Conservation (phyloP, 1,140 invertebrate species). For the Drosophila nigromelanica region DNA sequence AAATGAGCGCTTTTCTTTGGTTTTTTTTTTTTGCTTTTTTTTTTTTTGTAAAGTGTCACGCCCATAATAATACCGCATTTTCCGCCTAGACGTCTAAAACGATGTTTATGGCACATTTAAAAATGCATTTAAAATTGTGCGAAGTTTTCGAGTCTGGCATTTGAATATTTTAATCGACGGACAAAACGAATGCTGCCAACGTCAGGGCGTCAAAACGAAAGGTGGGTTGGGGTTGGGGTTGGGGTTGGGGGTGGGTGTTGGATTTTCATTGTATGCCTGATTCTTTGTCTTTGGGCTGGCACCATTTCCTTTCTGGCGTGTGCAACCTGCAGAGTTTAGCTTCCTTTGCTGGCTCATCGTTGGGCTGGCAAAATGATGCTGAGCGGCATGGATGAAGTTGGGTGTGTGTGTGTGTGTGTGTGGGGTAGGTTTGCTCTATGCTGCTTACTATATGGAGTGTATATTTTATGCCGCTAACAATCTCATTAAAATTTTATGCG, state of each 20-base stretch:
- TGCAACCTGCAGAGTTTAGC: constrained; percentile 43
- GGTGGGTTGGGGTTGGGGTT: neutral
- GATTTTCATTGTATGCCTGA: constrained; percentile 33
- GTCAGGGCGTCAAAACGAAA: neutral
- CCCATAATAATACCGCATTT: constrained; percentile 10
- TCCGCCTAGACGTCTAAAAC: constrained; percentile 17
- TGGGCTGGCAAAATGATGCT: neutral
- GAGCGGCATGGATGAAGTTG: neutral
- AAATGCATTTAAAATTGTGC: constrained; percentile 71
- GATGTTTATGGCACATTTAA: constrained; percentile 70
- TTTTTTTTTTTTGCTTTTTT: neutral
- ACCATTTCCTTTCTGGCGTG: constrained; percentile 35
- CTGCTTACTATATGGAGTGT: constrained; percentile 38
- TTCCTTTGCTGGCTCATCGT: constrained; percentile 6
- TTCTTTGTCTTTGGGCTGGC: constrained; percentile 66
- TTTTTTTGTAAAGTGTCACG: constrained; percentile 3
- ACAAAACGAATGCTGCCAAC: neutral
- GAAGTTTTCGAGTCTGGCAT: constrained; percentile 52
- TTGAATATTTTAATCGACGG: constrained; percentile 73
- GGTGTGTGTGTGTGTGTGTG: constrained; percentile 5
- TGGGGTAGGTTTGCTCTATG: constrained; percentile 3
- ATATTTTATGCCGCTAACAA: constrained; percentile 80
- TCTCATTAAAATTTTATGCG: constrained; percentile 83
- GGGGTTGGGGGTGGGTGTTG: constrained; percentile 1
- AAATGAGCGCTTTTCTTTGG: neutral